phyloP scores from a whole-genome alignment of 2,888 invertebrate species.

The Aethes cnicana region DNA sequence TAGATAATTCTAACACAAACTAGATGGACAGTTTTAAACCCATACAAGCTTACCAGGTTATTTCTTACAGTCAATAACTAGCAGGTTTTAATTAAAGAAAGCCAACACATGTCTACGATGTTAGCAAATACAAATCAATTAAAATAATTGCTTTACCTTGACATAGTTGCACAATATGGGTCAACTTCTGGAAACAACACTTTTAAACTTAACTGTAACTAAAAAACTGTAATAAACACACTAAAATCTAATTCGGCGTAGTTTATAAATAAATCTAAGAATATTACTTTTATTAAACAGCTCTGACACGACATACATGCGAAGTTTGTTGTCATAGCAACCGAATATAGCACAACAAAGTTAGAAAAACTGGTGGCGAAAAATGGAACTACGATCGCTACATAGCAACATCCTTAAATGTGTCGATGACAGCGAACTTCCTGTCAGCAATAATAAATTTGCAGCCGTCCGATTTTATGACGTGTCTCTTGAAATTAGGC shows the following conservation, averaged over 20 bases:
- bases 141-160: conserved; percentile 43
- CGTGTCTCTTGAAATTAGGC: background rate
- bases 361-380: background rate
- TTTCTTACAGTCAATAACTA: too few relatives aligned
- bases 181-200: conserved; percentile 6
- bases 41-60: too few relatives aligned
- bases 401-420: background rate
- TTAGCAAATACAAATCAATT: conserved; percentile 17
- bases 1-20: too few relatives aligned
- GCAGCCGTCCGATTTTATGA: background rate
- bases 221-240: too few relatives aligned
- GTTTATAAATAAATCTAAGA: conserved; percentile 26
- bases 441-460: background rate
- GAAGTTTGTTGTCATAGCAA: conserved; percentile 25
- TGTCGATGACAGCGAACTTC: background rate
- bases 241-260: too few relatives aligned
- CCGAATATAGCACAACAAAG: conserved; percentile 1
- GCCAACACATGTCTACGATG: background rate
- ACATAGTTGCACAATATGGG: conserved; percentile 41
- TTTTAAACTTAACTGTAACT: background rate
- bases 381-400: conserved; percentile 4
- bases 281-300: conserved; percentile 1
- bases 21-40: too few relatives aligned
- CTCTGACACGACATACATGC: background rate
- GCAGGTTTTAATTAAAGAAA: too few relatives aligned